Conservation (phyloP, 1,140 invertebrate species). For the Drosophila repletoides region DNA sequence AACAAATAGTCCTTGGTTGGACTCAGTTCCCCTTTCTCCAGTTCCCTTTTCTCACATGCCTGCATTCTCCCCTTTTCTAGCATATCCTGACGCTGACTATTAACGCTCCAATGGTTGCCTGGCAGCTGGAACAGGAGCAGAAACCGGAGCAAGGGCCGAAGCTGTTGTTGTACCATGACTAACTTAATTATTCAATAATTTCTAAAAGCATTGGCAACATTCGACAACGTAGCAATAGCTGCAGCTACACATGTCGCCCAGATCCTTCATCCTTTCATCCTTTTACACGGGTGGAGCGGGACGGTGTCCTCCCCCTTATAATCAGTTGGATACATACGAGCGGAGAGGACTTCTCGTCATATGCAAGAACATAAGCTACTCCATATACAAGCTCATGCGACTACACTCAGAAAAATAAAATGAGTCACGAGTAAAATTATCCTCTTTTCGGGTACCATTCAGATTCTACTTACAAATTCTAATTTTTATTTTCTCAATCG, state of each 20-base stretch:
- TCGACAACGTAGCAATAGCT: conserved; percentile 10
- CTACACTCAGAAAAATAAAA: no score
- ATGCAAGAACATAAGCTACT: conserved; percentile 10
- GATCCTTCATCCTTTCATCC: conserved; percentile 70
- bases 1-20: conserved; percentile 47
- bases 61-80: background rate
- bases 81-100: conserved; percentile 26
- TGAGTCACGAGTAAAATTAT: no score
- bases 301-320: conserved; percentile 30
- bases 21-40: background rate
- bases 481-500: no score
- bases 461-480: no score
- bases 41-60: background rate
- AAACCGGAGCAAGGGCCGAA: background rate
- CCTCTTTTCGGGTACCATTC: no score
- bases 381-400: conserved; percentile 21
- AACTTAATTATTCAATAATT: conserved; percentile 80
- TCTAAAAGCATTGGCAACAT: conserved; percentile 79
- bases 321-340: conserved; percentile 69
- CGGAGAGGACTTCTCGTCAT: background rate
- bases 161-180: conserved; percentile 17
- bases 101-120: conserved; percentile 29
- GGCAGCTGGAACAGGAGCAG: background rate
- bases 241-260: conserved; percentile 13
- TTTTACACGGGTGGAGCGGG: conserved; percentile 41